Percentiles rank a stretch among this genome's conserved stretches.
Conservation (phyloP, 2,797 vertebrate species). For the Falco cherrug region DNA sequence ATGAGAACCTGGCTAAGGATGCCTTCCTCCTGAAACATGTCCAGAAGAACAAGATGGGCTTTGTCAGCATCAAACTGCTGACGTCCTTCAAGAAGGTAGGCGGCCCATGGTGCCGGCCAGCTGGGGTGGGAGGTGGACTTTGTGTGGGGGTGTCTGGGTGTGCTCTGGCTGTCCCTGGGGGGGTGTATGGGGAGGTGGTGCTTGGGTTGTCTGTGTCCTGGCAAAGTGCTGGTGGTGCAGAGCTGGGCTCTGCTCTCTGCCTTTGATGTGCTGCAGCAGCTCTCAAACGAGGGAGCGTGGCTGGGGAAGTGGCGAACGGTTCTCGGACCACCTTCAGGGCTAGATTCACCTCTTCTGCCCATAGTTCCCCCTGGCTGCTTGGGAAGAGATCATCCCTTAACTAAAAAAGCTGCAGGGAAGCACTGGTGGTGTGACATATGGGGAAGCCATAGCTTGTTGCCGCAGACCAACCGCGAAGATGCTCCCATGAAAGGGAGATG, state of each 20-base stretch:
- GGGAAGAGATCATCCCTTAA: neutral
- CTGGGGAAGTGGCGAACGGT: neutral
- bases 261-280: rapidly evolving
- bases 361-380: rapidly evolving
- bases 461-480: rapidly evolving
- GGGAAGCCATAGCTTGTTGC: neutral
- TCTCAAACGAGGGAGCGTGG: neutral
- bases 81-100: slow-evolving; percentile 83
- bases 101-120: rapidly evolving
- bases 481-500: rapidly evolving
- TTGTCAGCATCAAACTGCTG: slow-evolving; percentile 81
- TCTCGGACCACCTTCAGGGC: neutral
- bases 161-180: rapidly evolving
- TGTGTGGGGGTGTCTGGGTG: rapidly evolving
- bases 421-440: rapidly evolving
- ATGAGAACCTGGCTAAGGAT: slow-evolving; percentile 78
- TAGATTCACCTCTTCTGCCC: neutral
- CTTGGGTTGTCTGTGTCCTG: neutral
- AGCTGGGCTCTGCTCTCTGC: neutral
- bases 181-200: rapidly evolving
- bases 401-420: rapidly evolving
- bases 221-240: neutral
- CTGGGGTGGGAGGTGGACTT: no score
- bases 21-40: slow-evolving; percentile 82
- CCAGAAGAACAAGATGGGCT: slow-evolving; percentile 82